A percentile compares a stretch with the other conserved stretches of the same genome.
Conservation (phyloP, 2,888 invertebrate genomes). For the Drosophila stalkeri region DNA sequence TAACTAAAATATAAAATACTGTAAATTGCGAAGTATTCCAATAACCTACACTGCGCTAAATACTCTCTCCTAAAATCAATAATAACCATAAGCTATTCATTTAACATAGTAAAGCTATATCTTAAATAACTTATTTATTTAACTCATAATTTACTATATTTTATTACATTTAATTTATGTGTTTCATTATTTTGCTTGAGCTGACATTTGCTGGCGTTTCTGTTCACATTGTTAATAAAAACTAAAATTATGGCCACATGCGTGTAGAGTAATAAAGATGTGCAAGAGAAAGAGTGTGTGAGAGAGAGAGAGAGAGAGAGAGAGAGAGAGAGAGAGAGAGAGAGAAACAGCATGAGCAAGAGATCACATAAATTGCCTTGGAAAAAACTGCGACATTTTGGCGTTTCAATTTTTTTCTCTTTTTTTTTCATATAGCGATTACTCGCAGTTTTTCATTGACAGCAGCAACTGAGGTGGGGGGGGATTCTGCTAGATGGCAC, state of each 20-base stretch:
- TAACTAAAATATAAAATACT: too few species aligned
- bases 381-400: constrained; percentile 55
- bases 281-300: not conserved
- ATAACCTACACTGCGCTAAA: too few species aligned
- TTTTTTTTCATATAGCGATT: constrained; percentile 23
- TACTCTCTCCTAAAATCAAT: too few species aligned
- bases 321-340: not conserved
- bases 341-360: not conserved
- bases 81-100: not conserved
- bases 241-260: constrained; percentile 54
- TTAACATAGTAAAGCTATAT: not conserved
- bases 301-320: not conserved
- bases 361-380: constrained; percentile 55
- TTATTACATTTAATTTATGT: constrained; percentile 39
- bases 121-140: constrained; percentile 44
- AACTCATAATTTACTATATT: constrained; percentile 53
- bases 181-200: constrained; percentile 9
- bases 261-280: constrained; percentile 3
- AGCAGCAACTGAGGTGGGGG: constrained; percentile 47
- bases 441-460: constrained; percentile 59
- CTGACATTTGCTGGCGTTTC: constrained; percentile 25
- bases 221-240: constrained; percentile 55
- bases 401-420: constrained; percentile 36
- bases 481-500: constrained; percentile 14
- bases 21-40: too few species aligned